Percentiles rank a stretch among this genome's conserved stretches.
These are phyloP conservation scores for Aspidoscelis tigris DNA, from an alignment of 2,113 vertebrate species.

Conservation along the genomic window DNA sequence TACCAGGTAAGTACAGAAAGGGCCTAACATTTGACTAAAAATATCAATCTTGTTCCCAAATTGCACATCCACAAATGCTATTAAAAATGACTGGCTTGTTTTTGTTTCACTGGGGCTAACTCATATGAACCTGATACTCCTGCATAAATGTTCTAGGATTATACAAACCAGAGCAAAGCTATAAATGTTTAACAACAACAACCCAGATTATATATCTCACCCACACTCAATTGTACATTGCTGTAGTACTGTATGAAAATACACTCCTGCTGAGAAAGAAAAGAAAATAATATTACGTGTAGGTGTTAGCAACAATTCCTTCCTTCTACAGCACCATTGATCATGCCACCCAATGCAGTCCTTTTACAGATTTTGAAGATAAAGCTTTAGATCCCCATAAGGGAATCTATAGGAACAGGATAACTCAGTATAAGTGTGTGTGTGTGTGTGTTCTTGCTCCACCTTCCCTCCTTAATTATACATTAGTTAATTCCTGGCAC, in stretches of 20 bases:
- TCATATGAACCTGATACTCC: neutral
- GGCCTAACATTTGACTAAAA: neutral
- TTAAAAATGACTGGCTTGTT: neutral
- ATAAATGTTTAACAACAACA: constrained; percentile 3
- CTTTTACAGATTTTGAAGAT: neutral
- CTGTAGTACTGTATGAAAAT: neutral
- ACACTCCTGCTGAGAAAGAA: neutral
- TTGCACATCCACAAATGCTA: neutral
- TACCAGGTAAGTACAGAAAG: too few relatives aligned
- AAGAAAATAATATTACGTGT: neutral
- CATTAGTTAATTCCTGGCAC: neutral
- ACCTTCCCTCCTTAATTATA: neutral
- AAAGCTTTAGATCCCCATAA: neutral
- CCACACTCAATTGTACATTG: neutral
- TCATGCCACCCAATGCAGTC: neutral
- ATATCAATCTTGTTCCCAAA: neutral
- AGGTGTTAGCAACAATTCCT: neutral
- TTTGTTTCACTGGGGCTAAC: neutral
- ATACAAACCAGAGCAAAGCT: neutral
- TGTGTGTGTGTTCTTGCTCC: neutral
- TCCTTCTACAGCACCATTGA: neutral
- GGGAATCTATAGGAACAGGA: neutral
- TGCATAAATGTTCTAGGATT: constrained; percentile 12
- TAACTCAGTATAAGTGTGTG: accelerated
- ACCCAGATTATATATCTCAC: neutral